Evolutionary conservation across 2,113 vertebrate species (phyloP).

Genomic region (Tachuris rubrigastra): DNA sequence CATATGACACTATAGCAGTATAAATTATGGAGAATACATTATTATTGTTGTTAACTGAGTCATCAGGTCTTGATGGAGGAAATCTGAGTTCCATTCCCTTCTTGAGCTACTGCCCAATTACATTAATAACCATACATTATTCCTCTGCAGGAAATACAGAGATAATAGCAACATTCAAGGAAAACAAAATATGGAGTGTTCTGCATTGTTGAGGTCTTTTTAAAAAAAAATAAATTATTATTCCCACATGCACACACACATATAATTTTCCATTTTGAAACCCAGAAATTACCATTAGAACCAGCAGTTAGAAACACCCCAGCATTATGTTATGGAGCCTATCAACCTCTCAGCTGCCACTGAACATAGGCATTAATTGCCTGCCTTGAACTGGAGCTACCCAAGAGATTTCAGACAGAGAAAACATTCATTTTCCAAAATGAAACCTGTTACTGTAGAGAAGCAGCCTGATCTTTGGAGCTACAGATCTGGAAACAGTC

Average conservation of each 20-base stretch:
- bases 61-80: not conserved
- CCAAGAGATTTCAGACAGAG: not conserved
- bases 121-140: not conserved
- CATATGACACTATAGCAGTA: not conserved
- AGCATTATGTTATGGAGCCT: not conserved
- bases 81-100: not conserved
- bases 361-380: not conserved
- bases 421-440: not conserved
- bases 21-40: not conserved
- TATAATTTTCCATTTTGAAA: conserved; percentile 11
- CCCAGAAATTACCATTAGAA: conserved; percentile 27
- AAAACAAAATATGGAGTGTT: not conserved
- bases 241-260: not conserved
- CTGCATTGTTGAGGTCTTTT: not conserved
- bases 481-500: not conserved
- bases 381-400: not conserved
- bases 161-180: not conserved
- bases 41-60: not conserved
- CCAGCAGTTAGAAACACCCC: not conserved
- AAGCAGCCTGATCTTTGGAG: conserved; percentile 16
- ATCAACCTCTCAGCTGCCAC: not conserved
- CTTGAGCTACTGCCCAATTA: not conserved
- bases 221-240: not conserved
- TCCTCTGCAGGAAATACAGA: not conserved
- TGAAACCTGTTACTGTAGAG: not conserved